A percentile compares a stretch with the other conserved stretches of the same genome.
phyloP scores from a whole-genome alignment of 2,888 invertebrate species.

The Leistus spinibarbis region DNA sequence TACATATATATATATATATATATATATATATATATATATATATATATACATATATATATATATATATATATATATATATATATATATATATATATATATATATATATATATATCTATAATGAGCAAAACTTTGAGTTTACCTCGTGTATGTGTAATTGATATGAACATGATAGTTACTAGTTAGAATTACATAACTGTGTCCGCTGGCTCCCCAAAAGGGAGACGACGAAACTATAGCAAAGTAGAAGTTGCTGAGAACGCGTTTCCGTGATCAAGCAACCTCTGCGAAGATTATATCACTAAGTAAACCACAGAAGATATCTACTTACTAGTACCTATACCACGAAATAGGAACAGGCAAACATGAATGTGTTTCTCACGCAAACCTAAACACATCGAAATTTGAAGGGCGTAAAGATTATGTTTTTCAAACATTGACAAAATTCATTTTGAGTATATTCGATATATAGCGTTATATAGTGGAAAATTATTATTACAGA shows the following conservation, averaged over 20 bases:
- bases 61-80: background rate
- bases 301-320: conserved; percentile 15
- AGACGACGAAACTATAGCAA: background rate
- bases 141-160: conserved; percentile 28
- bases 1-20: background rate
- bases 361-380: background rate
- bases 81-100: background rate
- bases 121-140: background rate
- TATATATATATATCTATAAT: too few species aligned
- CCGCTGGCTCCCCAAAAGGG: background rate
- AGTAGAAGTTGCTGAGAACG: conserved; percentile 16
- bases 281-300: conserved; percentile 28
- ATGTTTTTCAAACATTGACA: too few species aligned
- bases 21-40: background rate
- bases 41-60: background rate
- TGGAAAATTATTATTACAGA: too few species aligned
- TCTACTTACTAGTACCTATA: background rate
- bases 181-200: background rate
- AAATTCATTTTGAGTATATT: too few species aligned
- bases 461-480: too few species aligned
- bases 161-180: conserved; percentile 30
- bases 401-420: too few species aligned
- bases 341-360: background rate
- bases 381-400: too few species aligned
- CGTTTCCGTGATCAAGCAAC: conserved; percentile 26